Evolutionary conservation across 2,888 invertebrate genomes (phyloP).

Genomic region (Gari tellinella): DNA sequence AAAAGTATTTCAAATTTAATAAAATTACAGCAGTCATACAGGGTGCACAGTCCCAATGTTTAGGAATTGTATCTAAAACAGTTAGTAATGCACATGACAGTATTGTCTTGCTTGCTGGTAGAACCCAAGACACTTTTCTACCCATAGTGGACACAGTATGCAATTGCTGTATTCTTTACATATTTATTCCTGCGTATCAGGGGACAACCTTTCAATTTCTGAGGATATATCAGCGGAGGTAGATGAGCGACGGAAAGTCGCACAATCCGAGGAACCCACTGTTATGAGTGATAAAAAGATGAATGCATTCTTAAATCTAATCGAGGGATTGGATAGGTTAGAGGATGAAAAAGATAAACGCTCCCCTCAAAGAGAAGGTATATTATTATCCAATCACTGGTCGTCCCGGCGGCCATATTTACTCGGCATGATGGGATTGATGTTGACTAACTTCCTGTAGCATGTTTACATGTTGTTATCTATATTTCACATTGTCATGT

Average conservation of each 20-base stretch:
- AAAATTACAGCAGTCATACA: too few relatives aligned
- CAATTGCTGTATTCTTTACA: too few relatives aligned
- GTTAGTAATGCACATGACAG: too few relatives aligned
- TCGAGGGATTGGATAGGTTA: slow-evolving; percentile 72
- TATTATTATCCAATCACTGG: slow-evolving; percentile 2
- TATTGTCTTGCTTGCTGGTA: too few relatives aligned
- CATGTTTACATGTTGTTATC: too few relatives aligned
- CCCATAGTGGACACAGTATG: too few relatives aligned
- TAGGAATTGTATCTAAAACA: too few relatives aligned
- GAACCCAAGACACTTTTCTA: too few relatives aligned
- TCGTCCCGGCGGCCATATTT: slow-evolving; percentile 21
- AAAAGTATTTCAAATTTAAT: too few relatives aligned
- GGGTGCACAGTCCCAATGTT: too few relatives aligned
- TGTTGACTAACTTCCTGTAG: slow-evolving; percentile 34
- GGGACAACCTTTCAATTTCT: slow-evolving; percentile 46
- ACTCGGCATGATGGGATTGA: slow-evolving; percentile 49
- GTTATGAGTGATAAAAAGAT: slow-evolving; percentile 76
- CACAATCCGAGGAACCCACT: slow-evolving; percentile 53
- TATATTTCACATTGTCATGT: too few relatives aligned
- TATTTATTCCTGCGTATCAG: slow-evolving; percentile 4
- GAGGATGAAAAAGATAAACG: slow-evolving; percentile 55
- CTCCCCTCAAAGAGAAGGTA: slow-evolving; percentile 52
- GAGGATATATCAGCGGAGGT: slow-evolving; percentile 67
- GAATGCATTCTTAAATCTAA: slow-evolving; percentile 78
- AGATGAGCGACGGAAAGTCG: slow-evolving; percentile 72